These are phyloP conservation scores for Pristionchus japonicus DNA, from an alignment of 2,888 invertebrate species.

Conservation along the genomic window DNA sequence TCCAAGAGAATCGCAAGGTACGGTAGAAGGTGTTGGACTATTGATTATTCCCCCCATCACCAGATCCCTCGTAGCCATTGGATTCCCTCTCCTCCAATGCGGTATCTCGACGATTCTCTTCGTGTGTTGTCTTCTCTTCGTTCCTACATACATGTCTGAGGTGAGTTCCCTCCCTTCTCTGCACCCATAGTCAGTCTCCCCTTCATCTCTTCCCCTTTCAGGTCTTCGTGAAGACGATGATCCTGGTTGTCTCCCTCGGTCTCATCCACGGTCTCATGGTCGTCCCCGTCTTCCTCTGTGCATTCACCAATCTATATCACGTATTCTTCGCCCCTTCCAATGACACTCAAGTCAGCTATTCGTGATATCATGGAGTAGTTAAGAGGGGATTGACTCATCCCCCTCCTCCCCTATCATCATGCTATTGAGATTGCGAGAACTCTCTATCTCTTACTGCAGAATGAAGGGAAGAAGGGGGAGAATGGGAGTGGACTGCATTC, in stretches of 20 bases:
- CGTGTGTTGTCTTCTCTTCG: slow-evolving; percentile 67
- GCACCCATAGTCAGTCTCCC: no score
- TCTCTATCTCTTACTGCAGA: neutral
- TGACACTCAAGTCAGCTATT: slow-evolving; percentile 43
- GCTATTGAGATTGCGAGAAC: neutral
- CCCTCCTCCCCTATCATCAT: neutral
- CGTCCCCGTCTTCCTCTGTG: slow-evolving; percentile 69
- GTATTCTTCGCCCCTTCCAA: slow-evolving; percentile 41
- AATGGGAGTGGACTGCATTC: neutral
- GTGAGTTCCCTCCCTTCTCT: slow-evolving; percentile 51
- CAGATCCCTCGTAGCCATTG: slow-evolving; percentile 67
- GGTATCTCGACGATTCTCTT: slow-evolving; percentile 70
- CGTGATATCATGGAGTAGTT: neutral
- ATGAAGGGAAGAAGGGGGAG: no score
- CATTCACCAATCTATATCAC: slow-evolving; percentile 61
- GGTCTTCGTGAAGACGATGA: slow-evolving; percentile 73
- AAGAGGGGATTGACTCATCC: neutral
- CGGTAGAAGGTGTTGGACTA: neutral
- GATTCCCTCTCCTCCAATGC: slow-evolving; percentile 70
- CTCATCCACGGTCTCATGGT: slow-evolving; percentile 69
- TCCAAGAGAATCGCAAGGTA: slow-evolving; percentile 61
- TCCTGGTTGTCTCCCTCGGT: slow-evolving; percentile 70
- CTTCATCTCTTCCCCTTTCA: no score
- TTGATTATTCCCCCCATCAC: neutral
- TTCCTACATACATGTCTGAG: slow-evolving; percentile 70